These are phyloP conservation scores for Asobara japonica DNA, from an alignment of 1,140 invertebrate genomes.

Conservation along the genomic window DNA sequence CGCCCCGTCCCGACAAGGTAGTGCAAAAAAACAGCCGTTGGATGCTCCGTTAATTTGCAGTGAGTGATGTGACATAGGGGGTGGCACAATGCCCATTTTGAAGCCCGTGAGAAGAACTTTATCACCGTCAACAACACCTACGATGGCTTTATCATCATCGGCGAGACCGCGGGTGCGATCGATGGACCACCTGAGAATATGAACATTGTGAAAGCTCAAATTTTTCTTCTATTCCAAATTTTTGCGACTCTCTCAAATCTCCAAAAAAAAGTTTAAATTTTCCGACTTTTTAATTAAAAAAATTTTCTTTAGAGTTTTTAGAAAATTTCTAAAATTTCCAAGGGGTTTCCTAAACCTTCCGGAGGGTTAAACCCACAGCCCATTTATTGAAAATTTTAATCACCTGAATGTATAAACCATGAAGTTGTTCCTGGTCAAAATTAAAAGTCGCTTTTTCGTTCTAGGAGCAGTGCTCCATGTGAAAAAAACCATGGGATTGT, in stretches of 20 bases:
- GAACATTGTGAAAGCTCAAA: too few relatives aligned
- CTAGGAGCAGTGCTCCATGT: constrained; percentile 66
- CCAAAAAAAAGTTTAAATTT: too few relatives aligned
- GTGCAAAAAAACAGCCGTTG: constrained; percentile 72
- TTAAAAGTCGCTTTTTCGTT: constrained; percentile 50
- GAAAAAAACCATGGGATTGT: constrained; percentile 65
- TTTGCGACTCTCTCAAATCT: too few relatives aligned
- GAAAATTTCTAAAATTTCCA: too few relatives aligned
- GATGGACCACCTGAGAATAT: constrained; percentile 73
- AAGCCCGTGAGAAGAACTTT: constrained; percentile 80
- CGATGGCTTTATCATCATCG: constrained; percentile 68
- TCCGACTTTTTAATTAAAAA: too few relatives aligned
- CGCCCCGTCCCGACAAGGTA: constrained; percentile 42
- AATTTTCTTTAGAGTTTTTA: too few relatives aligned
- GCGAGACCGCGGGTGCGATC: constrained; percentile 67
- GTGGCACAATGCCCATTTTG: constrained; percentile 78
- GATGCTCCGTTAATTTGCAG: constrained; percentile 69
- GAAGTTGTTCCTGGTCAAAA: constrained; percentile 66
- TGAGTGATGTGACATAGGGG: constrained; percentile 80
- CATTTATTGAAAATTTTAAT: too few relatives aligned
- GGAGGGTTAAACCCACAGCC: too few relatives aligned
- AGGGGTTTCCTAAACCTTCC: too few relatives aligned
- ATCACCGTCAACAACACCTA: constrained; percentile 83
- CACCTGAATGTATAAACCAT: constrained; percentile 72
- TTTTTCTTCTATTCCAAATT: too few relatives aligned